Conservation (phyloP, 1,140 invertebrate genomes). For the Mamestra configurata region DNA sequence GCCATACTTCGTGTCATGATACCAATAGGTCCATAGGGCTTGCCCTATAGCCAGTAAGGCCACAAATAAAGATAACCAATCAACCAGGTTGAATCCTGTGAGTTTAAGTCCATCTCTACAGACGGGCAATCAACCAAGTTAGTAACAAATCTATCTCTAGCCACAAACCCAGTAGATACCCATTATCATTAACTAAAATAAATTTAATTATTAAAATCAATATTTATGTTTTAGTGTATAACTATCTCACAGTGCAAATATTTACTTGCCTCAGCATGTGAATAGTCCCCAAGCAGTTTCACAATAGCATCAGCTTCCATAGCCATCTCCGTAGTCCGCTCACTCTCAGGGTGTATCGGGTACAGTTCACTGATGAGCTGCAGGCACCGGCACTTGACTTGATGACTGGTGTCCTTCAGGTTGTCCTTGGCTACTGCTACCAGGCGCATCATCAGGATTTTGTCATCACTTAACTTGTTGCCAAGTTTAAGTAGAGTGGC, state of each 20-base stretch:
- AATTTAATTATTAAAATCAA: no score
- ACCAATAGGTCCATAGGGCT: no score
- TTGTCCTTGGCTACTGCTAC: constrained; percentile 90
- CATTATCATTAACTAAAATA: no score
- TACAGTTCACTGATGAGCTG: constrained; percentile 91
- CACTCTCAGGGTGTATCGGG: constrained; percentile 85
- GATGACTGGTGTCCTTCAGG: constrained; percentile 92
- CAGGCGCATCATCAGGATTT: constrained; percentile 85
- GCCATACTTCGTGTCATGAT: no score
- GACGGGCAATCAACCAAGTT: no score
- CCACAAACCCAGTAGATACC: no score
- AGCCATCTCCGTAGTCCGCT: constrained; percentile 82
- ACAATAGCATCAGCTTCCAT: constrained; percentile 89
- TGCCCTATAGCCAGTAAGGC: no score
- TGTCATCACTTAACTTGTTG: constrained; percentile 85
- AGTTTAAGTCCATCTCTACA: no score
- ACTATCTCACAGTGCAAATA: neutral
- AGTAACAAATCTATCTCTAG: no score
- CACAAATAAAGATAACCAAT: no score
- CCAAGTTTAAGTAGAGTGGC: constrained; percentile 91
- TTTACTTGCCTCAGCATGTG: constrained; percentile 90
- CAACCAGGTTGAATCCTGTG: no score
- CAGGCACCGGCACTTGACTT: constrained; percentile 93
- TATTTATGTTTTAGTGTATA: no score
- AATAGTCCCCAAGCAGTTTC: constrained; percentile 93